These are phyloP conservation scores for Gopherus flavomarginatus DNA, from an alignment of 2,113 vertebrate species.

Conservation along the genomic window DNA sequence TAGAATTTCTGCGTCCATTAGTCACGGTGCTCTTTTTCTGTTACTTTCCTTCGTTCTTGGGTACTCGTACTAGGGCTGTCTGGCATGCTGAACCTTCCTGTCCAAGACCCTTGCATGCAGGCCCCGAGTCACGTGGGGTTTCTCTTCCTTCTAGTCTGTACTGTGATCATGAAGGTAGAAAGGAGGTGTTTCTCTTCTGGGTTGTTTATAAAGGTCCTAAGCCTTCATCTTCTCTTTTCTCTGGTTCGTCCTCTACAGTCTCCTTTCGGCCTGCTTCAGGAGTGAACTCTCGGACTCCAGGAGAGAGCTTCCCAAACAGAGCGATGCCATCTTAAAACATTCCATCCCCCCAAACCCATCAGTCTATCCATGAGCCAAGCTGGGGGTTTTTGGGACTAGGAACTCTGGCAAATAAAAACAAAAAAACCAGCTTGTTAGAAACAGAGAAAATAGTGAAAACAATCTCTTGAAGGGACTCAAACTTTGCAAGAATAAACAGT, in stretches of 20 bases:
- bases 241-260: constrained; percentile 91
- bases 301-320: constrained; percentile 90
- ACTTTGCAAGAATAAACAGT: constrained; percentile 59
- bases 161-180: constrained; percentile 82
- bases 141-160: background rate
- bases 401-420: constrained; percentile 66
- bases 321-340: constrained; percentile 86
- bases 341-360: constrained; percentile 80
- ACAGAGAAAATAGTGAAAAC: constrained; percentile 59
- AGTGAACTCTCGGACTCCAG: constrained; percentile 89
- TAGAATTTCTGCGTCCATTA: background rate
- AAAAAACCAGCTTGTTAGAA: constrained; percentile 47
- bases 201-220: constrained; percentile 37
- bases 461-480: constrained; percentile 78
- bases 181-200: constrained; percentile 53
- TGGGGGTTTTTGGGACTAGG: constrained; percentile 57
- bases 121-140: background rate
- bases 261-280: constrained; percentile 93
- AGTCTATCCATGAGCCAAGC: constrained; percentile 75
- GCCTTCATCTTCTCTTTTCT: constrained; percentile 80
- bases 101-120: background rate
- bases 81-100: constrained; percentile 13
- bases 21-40: background rate
- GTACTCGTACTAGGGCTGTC: background rate
- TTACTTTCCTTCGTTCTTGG: background rate